These are phyloP conservation scores for Ictalurus punctatus DNA, from an alignment of 2,113 vertebrate genomes.

Conservation along the genomic window DNA sequence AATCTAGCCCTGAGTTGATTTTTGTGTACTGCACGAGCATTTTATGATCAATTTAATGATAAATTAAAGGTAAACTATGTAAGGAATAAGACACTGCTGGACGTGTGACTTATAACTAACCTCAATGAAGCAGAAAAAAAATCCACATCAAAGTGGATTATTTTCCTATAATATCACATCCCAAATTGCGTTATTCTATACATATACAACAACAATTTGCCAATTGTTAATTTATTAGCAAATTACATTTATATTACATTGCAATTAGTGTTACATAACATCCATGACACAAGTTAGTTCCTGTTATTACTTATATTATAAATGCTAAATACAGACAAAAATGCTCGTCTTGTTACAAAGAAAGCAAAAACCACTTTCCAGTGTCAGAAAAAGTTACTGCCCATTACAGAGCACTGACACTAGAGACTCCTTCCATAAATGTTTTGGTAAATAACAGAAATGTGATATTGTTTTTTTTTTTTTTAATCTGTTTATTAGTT, in stretches of 20 bases:
- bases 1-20: not conserved
- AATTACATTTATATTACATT: not conserved
- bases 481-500: too few species aligned
- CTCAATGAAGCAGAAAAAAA: not conserved
- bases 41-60: not conserved
- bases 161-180: not conserved
- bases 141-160: not conserved
- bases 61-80: not conserved
- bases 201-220: too few species aligned
- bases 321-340: not conserved
- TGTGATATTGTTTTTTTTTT: too few species aligned
- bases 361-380: not conserved
- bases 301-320: not conserved
- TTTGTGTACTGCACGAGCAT: not conserved
- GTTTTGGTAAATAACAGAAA: too few species aligned
- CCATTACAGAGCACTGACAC: not conserved
- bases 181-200: too few species aligned
- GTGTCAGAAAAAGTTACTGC: not conserved
- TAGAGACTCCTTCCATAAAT: not conserved
- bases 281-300: not conserved
- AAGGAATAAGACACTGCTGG: not conserved
- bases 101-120: not conserved
- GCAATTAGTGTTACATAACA: not conserved
- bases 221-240: not conserved
- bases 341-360: not conserved